phyloP scores from a whole-genome alignment of 2,797 vertebrate species.

The Liasis olivaceus region DNA sequence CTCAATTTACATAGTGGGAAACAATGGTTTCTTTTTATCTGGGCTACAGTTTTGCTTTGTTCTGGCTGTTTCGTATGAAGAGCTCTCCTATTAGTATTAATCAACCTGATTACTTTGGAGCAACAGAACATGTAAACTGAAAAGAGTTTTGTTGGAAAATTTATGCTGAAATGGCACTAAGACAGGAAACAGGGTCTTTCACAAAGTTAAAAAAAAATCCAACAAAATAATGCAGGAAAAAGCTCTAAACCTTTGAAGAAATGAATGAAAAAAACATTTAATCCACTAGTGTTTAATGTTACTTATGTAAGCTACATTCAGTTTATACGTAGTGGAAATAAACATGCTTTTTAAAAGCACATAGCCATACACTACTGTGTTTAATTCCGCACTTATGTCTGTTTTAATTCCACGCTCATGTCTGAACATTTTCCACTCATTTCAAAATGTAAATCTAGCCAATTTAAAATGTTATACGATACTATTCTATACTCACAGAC shows the following conservation, averaged over 20 bases:
- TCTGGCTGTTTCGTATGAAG: not conserved
- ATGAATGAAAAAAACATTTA: not conserved
- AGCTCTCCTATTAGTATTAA: not conserved
- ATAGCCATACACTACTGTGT: not conserved
- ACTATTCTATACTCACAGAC: not conserved
- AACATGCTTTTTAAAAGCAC: not conserved
- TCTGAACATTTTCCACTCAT: conserved; percentile 13
- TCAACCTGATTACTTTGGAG: not conserved
- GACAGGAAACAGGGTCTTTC: not conserved
- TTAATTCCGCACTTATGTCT: not conserved
- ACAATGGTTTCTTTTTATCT: not conserved
- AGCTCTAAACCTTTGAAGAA: not conserved
- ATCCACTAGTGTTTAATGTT: not conserved
- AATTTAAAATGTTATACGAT: not conserved
- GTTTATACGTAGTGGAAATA: not conserved
- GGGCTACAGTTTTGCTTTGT: conserved; percentile 2
- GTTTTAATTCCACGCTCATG: not conserved
- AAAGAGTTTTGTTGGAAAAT: not conserved
- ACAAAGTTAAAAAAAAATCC: not conserved
- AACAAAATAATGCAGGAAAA: not conserved
- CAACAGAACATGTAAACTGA: not conserved
- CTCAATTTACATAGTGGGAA: not conserved
- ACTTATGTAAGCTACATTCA: not conserved
- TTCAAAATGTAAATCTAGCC: not conserved
- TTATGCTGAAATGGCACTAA: not conserved